Evolutionary conservation across 2,113 vertebrate species (phyloP), one percentile per base, ranked within the genome.

Genomic region (Lasiurus borealis): DNA sequence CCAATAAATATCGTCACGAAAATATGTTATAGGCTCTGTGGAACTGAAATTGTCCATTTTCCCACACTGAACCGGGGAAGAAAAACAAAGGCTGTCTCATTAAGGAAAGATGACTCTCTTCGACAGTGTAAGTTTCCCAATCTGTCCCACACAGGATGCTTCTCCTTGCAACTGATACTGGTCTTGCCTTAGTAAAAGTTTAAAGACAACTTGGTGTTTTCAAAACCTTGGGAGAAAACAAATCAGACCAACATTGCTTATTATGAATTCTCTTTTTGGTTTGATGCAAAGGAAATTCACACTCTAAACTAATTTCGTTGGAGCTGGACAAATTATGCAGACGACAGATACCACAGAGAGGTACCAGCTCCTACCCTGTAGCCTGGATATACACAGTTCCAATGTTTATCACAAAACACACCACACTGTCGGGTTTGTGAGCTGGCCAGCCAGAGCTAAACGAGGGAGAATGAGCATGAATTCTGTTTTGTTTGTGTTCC

Each of bases 201-300:
- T 95, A 91, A 96, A 90, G 76, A 95, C 88, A 78, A 93, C 91
- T 95, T 90, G 86, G 78, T 96, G 77, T 96, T 82, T 87, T 95
- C 81, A 92, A 96, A 96, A 81, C 76, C 10, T 91, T 88, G 96
- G 73, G 97, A 95, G 89, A 83, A 94, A 86, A 96, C 96, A 98
- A 98, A 98, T 98, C 97, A 98, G 96, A 89, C 18, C 50, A 36
- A 85, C 91, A 88, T 62, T 93, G 84, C 9, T 95, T 95, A 68
- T 44, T 97, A 98, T 96, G 98, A 98, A 98, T 98, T 98, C 98
- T 97, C 97, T 95, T 88, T 96, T 98, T 98, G 97, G 96, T 97
- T 86, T 86, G 72, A 78, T 52, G 68, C 84, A 96, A 34, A 94
- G 93, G 96, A 97, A 97, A 97, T 97, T 97, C 90, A 96, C 94